Evolutionary conservation across 2,797 vertebrate genomes (phyloP).

Genomic region (Meda fulgida): DNA sequence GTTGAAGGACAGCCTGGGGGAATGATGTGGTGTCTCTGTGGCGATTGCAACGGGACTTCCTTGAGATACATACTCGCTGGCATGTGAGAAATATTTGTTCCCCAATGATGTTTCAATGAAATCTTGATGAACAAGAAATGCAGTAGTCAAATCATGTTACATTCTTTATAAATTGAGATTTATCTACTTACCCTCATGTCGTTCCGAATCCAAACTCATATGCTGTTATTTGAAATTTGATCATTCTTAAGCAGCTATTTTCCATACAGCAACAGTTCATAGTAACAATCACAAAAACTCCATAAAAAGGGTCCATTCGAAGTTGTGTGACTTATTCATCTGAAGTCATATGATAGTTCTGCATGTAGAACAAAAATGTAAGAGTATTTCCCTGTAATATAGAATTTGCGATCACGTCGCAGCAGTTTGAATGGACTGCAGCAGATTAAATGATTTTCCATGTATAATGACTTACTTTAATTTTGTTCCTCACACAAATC

Average conservation of each 20-base stretch:
- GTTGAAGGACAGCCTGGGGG: constrained; percentile 41
- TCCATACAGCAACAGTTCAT: not conserved
- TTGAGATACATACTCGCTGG: constrained; percentile 21
- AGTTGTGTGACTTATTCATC: not conserved
- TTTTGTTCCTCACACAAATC: not conserved
- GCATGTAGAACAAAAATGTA: not conserved
- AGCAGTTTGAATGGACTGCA: not conserved
- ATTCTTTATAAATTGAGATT: not conserved
- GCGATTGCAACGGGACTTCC: not conserved
- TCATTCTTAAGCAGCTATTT: not conserved
- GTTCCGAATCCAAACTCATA: not conserved
- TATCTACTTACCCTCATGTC: not conserved
- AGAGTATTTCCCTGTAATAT: not conserved
- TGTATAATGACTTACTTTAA: not conserved
- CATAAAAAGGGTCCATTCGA: too few relatives aligned
- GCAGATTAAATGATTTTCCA: not conserved
- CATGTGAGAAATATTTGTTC: constrained; percentile 13
- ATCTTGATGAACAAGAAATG: not conserved
- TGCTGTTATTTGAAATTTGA: not conserved
- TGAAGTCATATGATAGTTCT: not conserved
- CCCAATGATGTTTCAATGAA: not conserved
- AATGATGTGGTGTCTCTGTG: constrained; percentile 19
- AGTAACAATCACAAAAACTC: not conserved
- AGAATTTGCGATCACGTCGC: not conserved
- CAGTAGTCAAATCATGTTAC: not conserved